Base-by-base conservation (phyloP, 1,140 invertebrate genomes). In the Pachypsylla venusta region DNA sequence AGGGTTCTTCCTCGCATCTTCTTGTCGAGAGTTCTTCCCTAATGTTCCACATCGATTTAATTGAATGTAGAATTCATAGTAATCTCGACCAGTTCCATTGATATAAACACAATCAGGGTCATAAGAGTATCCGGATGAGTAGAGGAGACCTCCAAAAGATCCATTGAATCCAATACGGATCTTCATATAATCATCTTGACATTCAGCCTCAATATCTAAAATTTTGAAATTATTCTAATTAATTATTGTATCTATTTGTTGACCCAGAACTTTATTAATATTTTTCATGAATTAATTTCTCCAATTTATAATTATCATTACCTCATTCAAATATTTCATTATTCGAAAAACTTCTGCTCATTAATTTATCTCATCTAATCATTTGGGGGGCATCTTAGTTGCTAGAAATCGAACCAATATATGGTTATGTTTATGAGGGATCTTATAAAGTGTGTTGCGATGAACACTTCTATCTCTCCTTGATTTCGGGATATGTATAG, bases 121-220 rank as follows among this genome's bases (percentile, higher is more conserved):
- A 67, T 93, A 92, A 0, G 90, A 89, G 73, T 93, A 95, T 54
- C 90, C 90, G 0, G 89, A 87, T 1, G 89, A 93, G 72, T 94
- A 94, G 1, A 94, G 79, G 5, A 93, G 73, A 22, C 91, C 91
- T 25, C 79, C 77, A 69, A 94, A 94, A 0, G 89, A 89, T 20
- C 89, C 89, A 71, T 94, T 93, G 72, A 93, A 93, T 7, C 85
- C 85, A 25, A 93, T 83, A 48, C 87, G 76, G 53, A 93, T 93
- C 71, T 93, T 93, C 90, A 94, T 94, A 69, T 90, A 92, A 70
- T 94, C 90, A 68, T 93, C 89, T 70, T 93, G 89, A 69, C 91
- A 94, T 70, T 94, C 90, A 0, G 91, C 91, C 73, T 93, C 89
- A 62, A 94, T 93, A 74, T 93, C 91, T 94, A 76, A 16, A 74